Conservation (phyloP, 2,797 vertebrate genomes). For the Lophius americanus region DNA sequence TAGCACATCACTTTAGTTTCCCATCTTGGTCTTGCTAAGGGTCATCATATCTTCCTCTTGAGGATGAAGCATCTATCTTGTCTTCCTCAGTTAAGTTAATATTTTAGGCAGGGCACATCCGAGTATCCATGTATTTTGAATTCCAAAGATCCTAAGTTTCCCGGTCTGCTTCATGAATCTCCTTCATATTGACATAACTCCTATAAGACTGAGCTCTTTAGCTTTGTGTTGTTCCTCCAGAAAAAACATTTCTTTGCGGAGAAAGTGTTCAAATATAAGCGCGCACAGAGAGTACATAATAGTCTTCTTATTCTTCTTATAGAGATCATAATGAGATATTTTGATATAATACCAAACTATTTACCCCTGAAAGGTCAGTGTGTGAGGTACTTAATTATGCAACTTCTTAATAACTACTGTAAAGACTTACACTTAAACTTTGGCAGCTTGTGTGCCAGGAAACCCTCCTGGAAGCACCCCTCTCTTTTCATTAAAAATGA, state of each 20-base stretch:
- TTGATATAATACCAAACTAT: background rate
- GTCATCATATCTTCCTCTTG: constrained; percentile 7
- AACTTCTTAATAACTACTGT: background rate
- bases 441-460: constrained; percentile 19
- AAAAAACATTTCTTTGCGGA: no score
- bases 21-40: background rate
- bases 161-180: constrained; percentile 13
- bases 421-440: constrained; percentile 8
- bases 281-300: background rate
- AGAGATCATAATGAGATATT: no score
- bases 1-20: constrained; percentile 11
- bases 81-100: constrained; percentile 22
- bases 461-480: constrained; percentile 12
- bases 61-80: constrained; percentile 16
- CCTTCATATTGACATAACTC: constrained; percentile 28
- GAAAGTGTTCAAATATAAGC: background rate
- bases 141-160: constrained; percentile 32
- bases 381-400: constrained; percentile 13
- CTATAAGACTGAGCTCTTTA: constrained; percentile 11
- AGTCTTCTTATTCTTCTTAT: no score
- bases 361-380: constrained; percentile 4
- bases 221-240: constrained; percentile 3
- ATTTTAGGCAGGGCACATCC: constrained; percentile 12
- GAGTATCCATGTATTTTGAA: constrained; percentile 36
- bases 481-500: constrained; percentile 56